Base-by-base conservation (phyloP, 1,140 invertebrate species). In the Pseudomyrmex concolor region DNA sequence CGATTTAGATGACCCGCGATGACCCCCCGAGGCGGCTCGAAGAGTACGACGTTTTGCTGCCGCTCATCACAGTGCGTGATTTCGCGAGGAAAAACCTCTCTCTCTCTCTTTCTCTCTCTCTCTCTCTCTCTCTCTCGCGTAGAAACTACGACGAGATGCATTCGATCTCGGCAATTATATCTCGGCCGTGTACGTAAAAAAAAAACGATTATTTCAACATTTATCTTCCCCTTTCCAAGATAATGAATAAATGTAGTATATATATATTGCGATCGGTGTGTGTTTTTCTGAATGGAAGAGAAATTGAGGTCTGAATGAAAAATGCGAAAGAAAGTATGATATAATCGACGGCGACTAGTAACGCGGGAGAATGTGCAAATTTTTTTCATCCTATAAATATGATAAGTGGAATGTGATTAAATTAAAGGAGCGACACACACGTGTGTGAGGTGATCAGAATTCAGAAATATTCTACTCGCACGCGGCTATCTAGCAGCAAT, bases 1-100 rank as follows among this genome's bases (percentile, higher is more conserved):
- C 51, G 51, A 70, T 59, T 70, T 68, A 70, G 64, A 78, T 78
- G 76, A 70, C 54, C 1, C 64, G 15, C 43, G 76, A 78, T 78
- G 64, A 78, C 63, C 74, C 34, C 64, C 12, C 17, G 19, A 22
- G 68, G 19, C 17, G 17, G 51, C 74, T 57, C 50, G 62, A 5
- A 34, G 34, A 34, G 34, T 34, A 5, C 50, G 50, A 9, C 10
- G 67, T 17, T 25, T 25, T 9, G 66, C 45, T 13, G 59, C 15
- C 45, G 55, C 71, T 45, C 57, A 25, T 22, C 34, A 59, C 45
- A 12, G 43, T 17, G 48, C 8, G 19, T 57, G 54, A 78, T 68
- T 57, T 68, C 63, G 34, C 63, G 74, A 68, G 17, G 74, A 77
- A 68, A 68, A 68, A 55, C 22, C 34, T 34, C 34, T 34, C 5